Conservation (phyloP, 1,140 invertebrate genomes). For the Lepeophtheirus salmonis region DNA sequence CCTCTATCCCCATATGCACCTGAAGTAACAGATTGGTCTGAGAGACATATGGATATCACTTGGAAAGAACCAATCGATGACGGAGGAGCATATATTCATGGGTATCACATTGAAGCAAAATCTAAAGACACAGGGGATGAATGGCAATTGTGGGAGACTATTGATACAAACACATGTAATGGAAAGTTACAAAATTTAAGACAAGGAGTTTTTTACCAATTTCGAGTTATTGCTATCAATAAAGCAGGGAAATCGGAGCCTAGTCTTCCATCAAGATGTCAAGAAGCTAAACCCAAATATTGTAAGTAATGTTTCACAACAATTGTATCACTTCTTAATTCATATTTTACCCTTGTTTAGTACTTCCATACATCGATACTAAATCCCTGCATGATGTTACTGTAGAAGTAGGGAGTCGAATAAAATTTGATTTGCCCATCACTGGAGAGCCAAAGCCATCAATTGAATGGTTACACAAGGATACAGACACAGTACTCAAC, state of each 20-base stretch:
- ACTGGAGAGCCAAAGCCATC: conserved; percentile 76
- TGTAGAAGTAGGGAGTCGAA: conserved; percentile 64
- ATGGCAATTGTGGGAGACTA: conserved; percentile 67
- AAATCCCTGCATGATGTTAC: conserved; percentile 68
- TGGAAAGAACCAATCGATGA: conserved; percentile 53
- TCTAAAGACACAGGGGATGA: conserved; percentile 60
- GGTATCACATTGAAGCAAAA: conserved; percentile 90
- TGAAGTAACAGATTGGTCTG: conserved; percentile 76
- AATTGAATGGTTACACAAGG: conserved; percentile 49
- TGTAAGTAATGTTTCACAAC: conserved; percentile 39
- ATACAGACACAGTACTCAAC: background rate
- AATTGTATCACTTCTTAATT: background rate
- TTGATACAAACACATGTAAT: conserved; percentile 40
- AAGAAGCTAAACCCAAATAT: conserved; percentile 70
- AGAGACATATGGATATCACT: conserved; percentile 65
- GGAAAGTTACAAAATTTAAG: conserved; percentile 57
- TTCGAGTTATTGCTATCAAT: conserved; percentile 86
- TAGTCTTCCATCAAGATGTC: conserved; percentile 70
- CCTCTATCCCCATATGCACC: conserved; percentile 70
- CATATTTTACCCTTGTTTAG: conserved; percentile 28
- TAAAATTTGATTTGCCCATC: conserved; percentile 74
- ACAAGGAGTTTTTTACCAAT: conserved; percentile 89
- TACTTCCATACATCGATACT: conserved; percentile 85
- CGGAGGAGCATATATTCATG: conserved; percentile 73
- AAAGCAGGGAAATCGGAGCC: conserved; percentile 84